Evolutionary conservation across 2,888 invertebrate genomes (phyloP).

Genomic region (Sphinx pinastri): DNA sequence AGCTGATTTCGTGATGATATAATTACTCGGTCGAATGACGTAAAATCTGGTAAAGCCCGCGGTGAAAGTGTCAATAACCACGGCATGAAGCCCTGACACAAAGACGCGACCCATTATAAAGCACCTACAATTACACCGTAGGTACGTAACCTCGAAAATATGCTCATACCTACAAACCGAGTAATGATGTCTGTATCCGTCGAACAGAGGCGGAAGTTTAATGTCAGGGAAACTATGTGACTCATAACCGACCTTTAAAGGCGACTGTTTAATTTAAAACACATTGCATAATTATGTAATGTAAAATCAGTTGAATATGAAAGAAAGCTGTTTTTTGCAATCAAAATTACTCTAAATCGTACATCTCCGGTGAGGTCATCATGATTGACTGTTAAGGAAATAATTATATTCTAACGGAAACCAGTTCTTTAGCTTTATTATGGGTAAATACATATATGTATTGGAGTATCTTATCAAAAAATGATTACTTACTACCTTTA

Average conservation of each 20-base stretch:
- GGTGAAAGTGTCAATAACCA: conserved; percentile 73
- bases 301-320: neutral
- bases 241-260: conserved; percentile 36
- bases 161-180: neutral
- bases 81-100: conserved; percentile 16
- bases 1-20: conserved; percentile 75
- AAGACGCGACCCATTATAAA: conserved; percentile 23
- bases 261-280: conserved; percentile 29
- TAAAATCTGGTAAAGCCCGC: conserved; percentile 67
- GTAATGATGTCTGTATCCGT: conserved; percentile 21
- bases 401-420: neutral
- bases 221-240: conserved; percentile 37
- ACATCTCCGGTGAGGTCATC: neutral
- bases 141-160: conserved; percentile 10
- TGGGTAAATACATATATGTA: neutral
- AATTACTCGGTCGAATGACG: conserved; percentile 66
- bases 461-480: neutral
- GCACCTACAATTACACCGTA: conserved; percentile 6
- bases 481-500: too few relatives aligned
- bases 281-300: conserved; percentile 2
- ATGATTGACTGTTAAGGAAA: conserved; percentile 1
- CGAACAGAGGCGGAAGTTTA: conserved; percentile 45
- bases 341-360: neutral
- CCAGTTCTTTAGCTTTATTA: neutral
- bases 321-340: conserved; percentile 21